phyloP scores from a whole-genome alignment of 1,140 invertebrate species.

The Magallana gigas region DNA sequence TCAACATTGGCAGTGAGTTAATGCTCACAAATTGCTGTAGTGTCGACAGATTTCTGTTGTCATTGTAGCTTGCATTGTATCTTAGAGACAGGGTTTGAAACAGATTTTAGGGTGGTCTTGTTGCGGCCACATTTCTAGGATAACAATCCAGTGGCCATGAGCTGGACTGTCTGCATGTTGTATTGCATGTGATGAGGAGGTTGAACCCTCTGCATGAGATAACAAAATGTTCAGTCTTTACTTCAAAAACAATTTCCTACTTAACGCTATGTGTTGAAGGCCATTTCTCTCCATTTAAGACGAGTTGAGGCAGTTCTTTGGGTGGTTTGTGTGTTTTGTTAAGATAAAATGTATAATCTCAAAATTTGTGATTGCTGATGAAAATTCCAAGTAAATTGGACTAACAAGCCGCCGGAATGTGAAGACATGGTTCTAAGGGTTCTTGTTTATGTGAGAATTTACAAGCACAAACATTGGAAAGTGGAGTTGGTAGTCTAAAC shows the following conservation, averaged over 20 bases:
- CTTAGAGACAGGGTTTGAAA: too few relatives aligned
- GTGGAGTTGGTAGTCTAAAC: not conserved
- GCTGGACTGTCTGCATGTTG: too few relatives aligned
- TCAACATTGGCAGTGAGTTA: not conserved
- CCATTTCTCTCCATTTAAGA: not conserved
- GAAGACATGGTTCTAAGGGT: not conserved
- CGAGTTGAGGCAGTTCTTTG: not conserved
- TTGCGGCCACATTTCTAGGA: too few relatives aligned
- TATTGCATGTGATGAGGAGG: not conserved
- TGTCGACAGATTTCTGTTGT: too few relatives aligned
- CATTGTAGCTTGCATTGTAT: too few relatives aligned
- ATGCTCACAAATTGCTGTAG: too few relatives aligned
- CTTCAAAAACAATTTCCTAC: not conserved
- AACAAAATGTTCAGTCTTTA: not conserved
- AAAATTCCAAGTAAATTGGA: not conserved
- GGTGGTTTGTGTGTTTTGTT: not conserved
- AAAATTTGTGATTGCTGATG: not conserved
- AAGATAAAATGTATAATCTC: not conserved
- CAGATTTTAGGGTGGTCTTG: too few relatives aligned
- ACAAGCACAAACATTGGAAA: not conserved
- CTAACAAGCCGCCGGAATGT: not conserved
- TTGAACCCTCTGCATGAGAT: not conserved
- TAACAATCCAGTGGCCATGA: too few relatives aligned
- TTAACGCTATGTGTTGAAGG: not conserved
- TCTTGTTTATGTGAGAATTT: conserved; percentile 4